Base-by-base conservation (phyloP, 2,888 invertebrate species). In the Dynastes hyllus region DNA sequence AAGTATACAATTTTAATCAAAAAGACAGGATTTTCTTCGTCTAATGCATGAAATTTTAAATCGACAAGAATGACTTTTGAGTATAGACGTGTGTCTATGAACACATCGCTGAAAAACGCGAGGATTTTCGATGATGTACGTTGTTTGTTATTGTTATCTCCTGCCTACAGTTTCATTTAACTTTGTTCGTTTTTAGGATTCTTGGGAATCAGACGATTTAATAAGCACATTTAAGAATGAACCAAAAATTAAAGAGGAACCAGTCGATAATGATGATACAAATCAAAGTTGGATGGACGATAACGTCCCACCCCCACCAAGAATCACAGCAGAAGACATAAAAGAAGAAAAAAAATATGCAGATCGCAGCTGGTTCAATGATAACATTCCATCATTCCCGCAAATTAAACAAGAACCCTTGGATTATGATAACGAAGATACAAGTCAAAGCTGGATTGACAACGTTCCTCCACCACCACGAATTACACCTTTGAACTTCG, bases 111-210 rank as follows among this genome's bases (percentile, higher is more conserved):
- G 29, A 86, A 83, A 83, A 82, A 86, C 80, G 87, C 87, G 0
- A 83, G 84, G 76, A 87, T 87, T 75, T 87, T 87, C 80, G 87
- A 87, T 67, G 87, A 87, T 67, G 87, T 87, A 83, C 80, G 83
- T 78, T 65, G 9, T 51, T 13, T 58, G 8, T 45, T 45, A 8
- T 45, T 45, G 45, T 11, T 45, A 11, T 45, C 45, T 37, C n/a
- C 11, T 16, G 1, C n/a, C 4, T 37, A 37, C 32, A 37, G 32
- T 2, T 37, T 37, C 5, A 37, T 37, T 16, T 76, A 69, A 13
- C n/a, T 51, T 51, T 2, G 22, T 13, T 4, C 2, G 27, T 79
- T 81, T 83, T 78, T 79, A 86, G 86, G 85, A 86, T 73, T 86
- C 84, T 5, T 84, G 83, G 83, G 84, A 84, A 75, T 65, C 77